These are phyloP conservation scores for Endotricha flammealis DNA, from an alignment of 2,888 invertebrate species.

Conservation along the genomic window DNA sequence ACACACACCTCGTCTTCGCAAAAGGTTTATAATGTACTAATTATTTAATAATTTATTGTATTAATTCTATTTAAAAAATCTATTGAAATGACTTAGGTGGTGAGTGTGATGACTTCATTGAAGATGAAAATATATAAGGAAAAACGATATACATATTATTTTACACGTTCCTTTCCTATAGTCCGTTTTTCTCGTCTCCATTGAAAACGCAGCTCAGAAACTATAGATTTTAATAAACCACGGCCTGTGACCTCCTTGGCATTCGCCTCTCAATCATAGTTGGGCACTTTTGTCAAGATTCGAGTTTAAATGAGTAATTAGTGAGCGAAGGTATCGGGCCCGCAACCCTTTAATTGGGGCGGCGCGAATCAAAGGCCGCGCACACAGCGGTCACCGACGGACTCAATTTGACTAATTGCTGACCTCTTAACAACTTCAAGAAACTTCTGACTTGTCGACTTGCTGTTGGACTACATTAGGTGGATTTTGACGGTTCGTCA, in stretches of 20 bases:
- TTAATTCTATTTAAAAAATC: too few species aligned
- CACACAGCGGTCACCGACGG: conserved; percentile 5
- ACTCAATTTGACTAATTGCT: conserved; percentile 22
- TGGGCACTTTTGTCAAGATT: background rate
- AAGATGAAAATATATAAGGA: too few species aligned
- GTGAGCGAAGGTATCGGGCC: conserved; percentile 7
- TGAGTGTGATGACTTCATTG: too few species aligned
- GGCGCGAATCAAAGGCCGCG: conserved; percentile 4
- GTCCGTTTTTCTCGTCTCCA: too few species aligned
- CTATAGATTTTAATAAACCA: background rate
- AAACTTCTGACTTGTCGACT: conserved; percentile 1
- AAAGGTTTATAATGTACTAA: too few species aligned
- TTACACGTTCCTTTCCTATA: too few species aligned
- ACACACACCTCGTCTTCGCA: too few species aligned
- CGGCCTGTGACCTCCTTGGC: too few species aligned
- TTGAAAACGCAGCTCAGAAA: too few species aligned
- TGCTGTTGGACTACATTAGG: background rate
- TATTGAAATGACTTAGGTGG: too few species aligned
- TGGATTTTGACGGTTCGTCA: background rate
- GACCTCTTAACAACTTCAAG: conserved; percentile 10
- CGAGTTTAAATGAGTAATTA: conserved; percentile 3
- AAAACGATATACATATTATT: too few species aligned
- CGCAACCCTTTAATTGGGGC: background rate
- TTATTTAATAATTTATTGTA: too few species aligned
- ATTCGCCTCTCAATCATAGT: background rate